Evolutionary conservation across 2,888 invertebrate species (phyloP), one percentile per base, ranked within the genome.

Genomic region (Phalangium opilio): DNA sequence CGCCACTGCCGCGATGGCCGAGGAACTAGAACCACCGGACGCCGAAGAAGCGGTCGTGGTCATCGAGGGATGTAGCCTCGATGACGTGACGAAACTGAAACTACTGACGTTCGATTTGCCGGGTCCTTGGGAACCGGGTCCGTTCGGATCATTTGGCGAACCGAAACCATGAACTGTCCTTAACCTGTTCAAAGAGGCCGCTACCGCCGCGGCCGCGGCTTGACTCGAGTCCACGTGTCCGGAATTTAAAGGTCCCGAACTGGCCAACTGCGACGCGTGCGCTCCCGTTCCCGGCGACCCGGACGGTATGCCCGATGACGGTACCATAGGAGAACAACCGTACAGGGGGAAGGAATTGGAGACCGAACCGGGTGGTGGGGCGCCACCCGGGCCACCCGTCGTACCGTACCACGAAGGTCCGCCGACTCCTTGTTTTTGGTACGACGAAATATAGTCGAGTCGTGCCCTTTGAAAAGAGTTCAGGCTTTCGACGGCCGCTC

Each of bases 301-400:
- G 43, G 51, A 43, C 17, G 43, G 46, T 18, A 48, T 46, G 17
- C 50, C 41, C 3, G 52, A 45, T 12, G 48, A 43, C 12, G 53
- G 27, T 27, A 49, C 51, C 8, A 49, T 49, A 3, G 54, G 54
- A 14, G 54, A 51, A 45, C 53, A 53, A 20, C 50, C 41, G 46
- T 58, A 58, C 2, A 55, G 44, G 5, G 55, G 51, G 19, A 50
- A 51, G 18, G 49, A 41, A 38, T 50, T 51, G n/a, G 51, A 44
- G 14, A 49, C 51, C 27, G 27, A 27, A 19, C 47, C 43, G 19
- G 46, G 48, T 38, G 54, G 46, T 34, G 48, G 50, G 18, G 50
- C 50, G 32, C 47, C 44, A 43, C 51, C 44, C 19, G 43, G 46
- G 27, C 49, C 51, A 15, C 48, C 44, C 3, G 52, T 48, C 12